Evolutionary conservation across 2,113 vertebrate species (phyloP).

Genomic region (Phalacrocorax pelagicus): DNA sequence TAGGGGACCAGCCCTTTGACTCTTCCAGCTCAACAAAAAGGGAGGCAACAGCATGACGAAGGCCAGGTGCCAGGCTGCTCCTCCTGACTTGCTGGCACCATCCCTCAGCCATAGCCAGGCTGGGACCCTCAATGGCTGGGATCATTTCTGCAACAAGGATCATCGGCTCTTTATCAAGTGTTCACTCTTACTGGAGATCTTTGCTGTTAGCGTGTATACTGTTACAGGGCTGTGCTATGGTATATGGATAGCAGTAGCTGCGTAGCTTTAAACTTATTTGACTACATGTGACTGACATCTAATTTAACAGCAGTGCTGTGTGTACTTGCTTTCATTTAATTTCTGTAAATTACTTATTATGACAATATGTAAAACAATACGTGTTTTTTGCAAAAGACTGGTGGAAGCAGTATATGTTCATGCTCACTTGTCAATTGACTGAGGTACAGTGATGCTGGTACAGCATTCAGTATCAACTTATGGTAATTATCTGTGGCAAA

Average conservation of each 20-base stretch:
- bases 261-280: neutral
- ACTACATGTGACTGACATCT: neutral
- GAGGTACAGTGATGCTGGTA: neutral
- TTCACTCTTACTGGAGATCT: neutral
- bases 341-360: neutral
- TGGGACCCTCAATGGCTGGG: neutral
- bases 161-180: rapidly evolving
- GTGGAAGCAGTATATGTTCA: neutral
- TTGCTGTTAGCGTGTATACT: neutral
- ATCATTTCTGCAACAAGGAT: neutral
- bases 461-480: neutral
- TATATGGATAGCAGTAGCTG: neutral
- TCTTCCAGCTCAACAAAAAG: rapidly evolving
- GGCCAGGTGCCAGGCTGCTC: neutral
- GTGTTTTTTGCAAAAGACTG: neutral
- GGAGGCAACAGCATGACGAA: neutral
- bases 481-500: neutral
- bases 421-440: neutral
- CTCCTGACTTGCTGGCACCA: neutral
- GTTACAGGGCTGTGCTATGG: neutral
- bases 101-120: neutral
- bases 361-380: neutral
- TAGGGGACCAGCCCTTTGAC: constrained; percentile 27
- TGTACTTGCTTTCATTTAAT: neutral
- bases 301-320: neutral